Conservation (phyloP, 2,888 invertebrate species). For the Glyphotaelius pellucidus region DNA sequence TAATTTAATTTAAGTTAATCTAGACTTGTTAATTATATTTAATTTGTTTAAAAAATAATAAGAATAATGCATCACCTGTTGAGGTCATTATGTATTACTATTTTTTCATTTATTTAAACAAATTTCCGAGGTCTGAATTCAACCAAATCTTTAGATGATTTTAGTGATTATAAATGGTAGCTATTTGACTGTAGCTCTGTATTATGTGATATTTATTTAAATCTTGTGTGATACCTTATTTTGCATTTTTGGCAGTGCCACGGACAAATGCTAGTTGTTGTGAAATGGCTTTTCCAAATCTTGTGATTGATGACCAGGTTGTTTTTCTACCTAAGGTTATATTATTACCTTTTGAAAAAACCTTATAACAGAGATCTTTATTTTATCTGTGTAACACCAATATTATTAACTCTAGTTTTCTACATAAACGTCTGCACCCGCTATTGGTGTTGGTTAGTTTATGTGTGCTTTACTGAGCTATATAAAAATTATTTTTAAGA, state of each 20-base stretch:
- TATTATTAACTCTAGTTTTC: not conserved
- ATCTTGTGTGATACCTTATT: conserved; percentile 49
- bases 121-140: not conserved
- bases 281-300: not conserved
- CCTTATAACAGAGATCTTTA: not conserved
- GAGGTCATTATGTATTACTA: not conserved
- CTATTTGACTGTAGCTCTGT: conserved; percentile 37
- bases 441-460: not conserved
- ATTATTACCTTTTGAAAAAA: not conserved
- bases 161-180: conserved; percentile 46
- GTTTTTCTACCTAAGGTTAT: not conserved
- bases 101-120: not conserved
- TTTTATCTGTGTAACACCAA: conserved; percentile 5
- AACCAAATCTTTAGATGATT: not conserved
- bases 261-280: not conserved
- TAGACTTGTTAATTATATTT: not conserved
- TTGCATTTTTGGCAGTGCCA: conserved; percentile 4
- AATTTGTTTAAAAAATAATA: not conserved
- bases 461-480: not conserved
- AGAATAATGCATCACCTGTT: not conserved
- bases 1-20: not conserved
- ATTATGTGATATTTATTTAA: conserved; percentile 56
- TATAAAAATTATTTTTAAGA: not conserved
- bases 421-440: not conserved
- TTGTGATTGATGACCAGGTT: not conserved